phyloP scores from a whole-genome alignment of 2,113 vertebrate genomes.

The Puntigrus tetrazona region DNA sequence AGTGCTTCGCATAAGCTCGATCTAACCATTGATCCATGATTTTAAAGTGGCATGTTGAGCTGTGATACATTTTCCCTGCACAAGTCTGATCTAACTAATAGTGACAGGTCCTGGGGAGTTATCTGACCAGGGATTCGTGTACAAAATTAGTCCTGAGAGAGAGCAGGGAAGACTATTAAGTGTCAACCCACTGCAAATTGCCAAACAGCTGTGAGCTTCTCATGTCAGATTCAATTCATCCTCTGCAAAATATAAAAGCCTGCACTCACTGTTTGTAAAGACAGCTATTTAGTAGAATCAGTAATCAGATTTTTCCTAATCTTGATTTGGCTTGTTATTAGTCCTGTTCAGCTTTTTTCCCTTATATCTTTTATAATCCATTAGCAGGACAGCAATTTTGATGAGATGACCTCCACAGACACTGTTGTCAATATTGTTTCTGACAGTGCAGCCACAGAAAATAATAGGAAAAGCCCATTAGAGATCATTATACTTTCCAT shows the following conservation, averaged over 20 bases:
- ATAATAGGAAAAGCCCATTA: not conserved
- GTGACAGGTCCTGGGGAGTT: slow-evolving; percentile 57
- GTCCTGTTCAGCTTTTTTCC: not conserved
- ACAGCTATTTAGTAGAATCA: not conserved
- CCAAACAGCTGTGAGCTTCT: slow-evolving; percentile 64
- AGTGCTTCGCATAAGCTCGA: not conserved
- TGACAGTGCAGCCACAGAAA: not conserved
- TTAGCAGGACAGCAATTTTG: not conserved
- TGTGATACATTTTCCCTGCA: slow-evolving; percentile 12
- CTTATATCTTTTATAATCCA: not conserved
- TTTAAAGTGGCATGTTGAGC: slow-evolving; percentile 17
- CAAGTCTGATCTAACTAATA: slow-evolving; percentile 50
- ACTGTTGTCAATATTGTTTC: not conserved
- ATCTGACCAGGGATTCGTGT: slow-evolving; percentile 47
- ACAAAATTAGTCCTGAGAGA: slow-evolving; percentile 63
- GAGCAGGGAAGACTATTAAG: slow-evolving; percentile 72
- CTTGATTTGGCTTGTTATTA: not conserved
- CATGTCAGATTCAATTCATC: slow-evolving; percentile 81
- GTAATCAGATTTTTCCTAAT: not conserved
- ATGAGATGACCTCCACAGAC: not conserved
- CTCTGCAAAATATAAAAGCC: not conserved
- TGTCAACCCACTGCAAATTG: slow-evolving; percentile 72
- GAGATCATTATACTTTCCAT: too few relatives aligned
- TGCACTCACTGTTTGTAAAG: not conserved
- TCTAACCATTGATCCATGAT: not conserved